Evolutionary conservation across 2,888 invertebrate species (phyloP), one percentile per base, ranked within the genome.

Genomic region (Drosophila nr. perissopoda): DNA sequence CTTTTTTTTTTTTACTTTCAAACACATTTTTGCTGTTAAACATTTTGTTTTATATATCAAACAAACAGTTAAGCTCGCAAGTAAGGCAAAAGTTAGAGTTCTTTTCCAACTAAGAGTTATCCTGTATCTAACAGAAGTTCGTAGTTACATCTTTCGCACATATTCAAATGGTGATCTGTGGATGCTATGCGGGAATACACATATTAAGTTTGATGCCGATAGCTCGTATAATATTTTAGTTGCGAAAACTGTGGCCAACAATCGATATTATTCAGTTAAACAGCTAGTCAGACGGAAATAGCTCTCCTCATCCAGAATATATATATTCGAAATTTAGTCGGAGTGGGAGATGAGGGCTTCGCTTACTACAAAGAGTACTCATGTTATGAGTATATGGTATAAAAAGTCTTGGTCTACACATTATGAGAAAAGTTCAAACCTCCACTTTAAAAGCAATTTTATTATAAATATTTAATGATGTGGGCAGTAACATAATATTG

Each of bases 1-100:
- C 10, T 8, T 40, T 4, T 8, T 40, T 4, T 8, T 48, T 42
- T 42, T 4, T 21, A 42, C 25, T 46, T 46, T 25, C 25, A 25
- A 49, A 49, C 49, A 25, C 49, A 49, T 49, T 27, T 49, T 49
- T 29, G 49, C 49, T 29, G 49, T 49, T 49, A 46, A 46, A 25
- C 46, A 46, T 46, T 46, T 13, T 25, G 7, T 21, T 46, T 4
- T 11, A 2, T 8, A 25, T 25, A 46, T 46, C 46, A 46, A 46
- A 25, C 16, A 46, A 25, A 25, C 25, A 16, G 16, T 46, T 46
- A 16, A 46, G 16, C 46, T 46, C 16, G 16, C 16, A 16, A 46
- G 46, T 16, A 46, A 27, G 25, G 46, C 4, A 25, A 8, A 25
- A 46, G 25, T 25, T 46, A 2, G 16, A 16, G 16, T 25, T 25